phyloP scores from a whole-genome alignment of 2,113 vertebrate genomes.

The Lucifuga dentata region DNA sequence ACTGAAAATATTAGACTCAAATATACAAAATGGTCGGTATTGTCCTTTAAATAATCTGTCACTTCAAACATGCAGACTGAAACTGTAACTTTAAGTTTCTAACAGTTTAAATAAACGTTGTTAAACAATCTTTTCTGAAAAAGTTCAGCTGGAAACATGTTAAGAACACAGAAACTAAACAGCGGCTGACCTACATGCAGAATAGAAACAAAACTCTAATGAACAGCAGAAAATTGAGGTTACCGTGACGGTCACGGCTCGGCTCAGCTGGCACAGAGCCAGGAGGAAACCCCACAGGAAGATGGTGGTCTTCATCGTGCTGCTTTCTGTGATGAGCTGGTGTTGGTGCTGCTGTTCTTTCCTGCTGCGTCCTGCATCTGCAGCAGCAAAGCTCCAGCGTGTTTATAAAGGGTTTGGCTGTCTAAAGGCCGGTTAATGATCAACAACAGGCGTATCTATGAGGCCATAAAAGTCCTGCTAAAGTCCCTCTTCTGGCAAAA shows the following conservation, averaged over 20 bases:
- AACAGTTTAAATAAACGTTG: no score
- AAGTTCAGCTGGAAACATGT: no score
- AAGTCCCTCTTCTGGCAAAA: neutral
- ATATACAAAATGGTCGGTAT: no score
- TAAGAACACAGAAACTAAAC: no score
- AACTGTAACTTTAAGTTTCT: no score
- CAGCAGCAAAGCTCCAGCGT: neutral
- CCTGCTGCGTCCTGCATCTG: neutral
- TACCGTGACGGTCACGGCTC: constrained; percentile 46
- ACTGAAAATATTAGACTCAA: no score
- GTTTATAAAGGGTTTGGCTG: constrained; percentile 13
- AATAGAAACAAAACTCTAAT: no score
- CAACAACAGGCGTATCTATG: neutral
- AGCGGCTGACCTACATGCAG: no score
- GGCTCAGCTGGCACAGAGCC: constrained; percentile 14
- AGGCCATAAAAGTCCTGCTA: constrained; percentile 10
- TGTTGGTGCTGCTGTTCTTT: neutral
- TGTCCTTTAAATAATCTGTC: no score
- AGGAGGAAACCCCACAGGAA: constrained; percentile 8
- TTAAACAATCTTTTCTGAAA: no score
- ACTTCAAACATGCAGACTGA: no score
- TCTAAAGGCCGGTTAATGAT: constrained; percentile 27
- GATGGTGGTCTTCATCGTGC: constrained; percentile 37
- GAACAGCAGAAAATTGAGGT: neutral
- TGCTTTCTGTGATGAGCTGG: neutral